Base-by-base conservation (phyloP, 2,888 invertebrate genomes). In the Leptinotarsa rubiginosa region DNA sequence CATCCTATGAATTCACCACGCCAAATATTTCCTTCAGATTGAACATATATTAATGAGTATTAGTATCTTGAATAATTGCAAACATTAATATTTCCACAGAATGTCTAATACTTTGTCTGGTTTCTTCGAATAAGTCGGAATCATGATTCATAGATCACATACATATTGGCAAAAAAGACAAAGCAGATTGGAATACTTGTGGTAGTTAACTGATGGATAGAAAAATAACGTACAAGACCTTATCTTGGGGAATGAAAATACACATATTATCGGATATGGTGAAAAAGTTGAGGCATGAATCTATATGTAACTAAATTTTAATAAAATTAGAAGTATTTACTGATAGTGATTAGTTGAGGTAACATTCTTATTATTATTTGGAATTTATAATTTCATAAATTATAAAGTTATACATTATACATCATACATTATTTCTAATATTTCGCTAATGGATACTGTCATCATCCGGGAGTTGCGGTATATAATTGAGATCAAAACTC, bases 61-160 rank as follows among this genome's bases (percentile, higher is more conserved):
- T 56, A 69, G 75, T 74, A 72, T 77, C 74, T 62, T 78, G 73
- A 77, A 71, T 74, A 77, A 78, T 76, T 70, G 69, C 66, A 67
- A 56, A 64, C 78, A 78, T 78, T 78, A 77, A 75, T 78, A 77
- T 71, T 69, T 66, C 62, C 72, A 59, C 66, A 69, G 70, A 70
- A 71, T 69, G 70, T 72, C 69, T 74, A 74, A 74, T 73, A 72
- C 74, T 75, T 65, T 50, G 73, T 50, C 71, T 69, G 70, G 22
- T n/a, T 65, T 72, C 69, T 72, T 25, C 20, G 68, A 56, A 70
- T 73, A 74, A 56, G 71, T 47, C 67, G 52, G 69, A 77, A 69
- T 72, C 47, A 70, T 81, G 77, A 81, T 65, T 81, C 79, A 80
- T 68, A 74, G 74, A 80, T 80, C 81, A 73, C 80, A 79, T 78